Conservation (phyloP, 2,888 invertebrate species). For the Limnephilus rhombicus region DNA sequence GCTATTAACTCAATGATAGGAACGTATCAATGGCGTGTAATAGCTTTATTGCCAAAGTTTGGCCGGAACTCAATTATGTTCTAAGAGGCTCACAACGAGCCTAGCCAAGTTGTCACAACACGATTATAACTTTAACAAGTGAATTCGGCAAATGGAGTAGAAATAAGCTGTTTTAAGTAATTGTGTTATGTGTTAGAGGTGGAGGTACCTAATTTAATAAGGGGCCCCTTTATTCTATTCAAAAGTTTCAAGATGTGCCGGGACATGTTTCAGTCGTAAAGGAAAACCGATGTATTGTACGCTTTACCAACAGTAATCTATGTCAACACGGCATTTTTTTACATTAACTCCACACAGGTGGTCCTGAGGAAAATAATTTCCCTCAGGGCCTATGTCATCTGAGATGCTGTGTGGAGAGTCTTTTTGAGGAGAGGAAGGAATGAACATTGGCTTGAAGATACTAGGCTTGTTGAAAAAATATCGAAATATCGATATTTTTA, state of each 20-base stretch:
- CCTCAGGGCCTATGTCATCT: too few relatives aligned
- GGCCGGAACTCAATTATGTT: conserved; percentile 46
- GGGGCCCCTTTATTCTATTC: neutral
- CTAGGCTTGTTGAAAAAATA: too few relatives aligned
- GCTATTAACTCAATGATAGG: too few relatives aligned
- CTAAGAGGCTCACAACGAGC: conserved; percentile 37
- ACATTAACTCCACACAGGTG: too few relatives aligned
- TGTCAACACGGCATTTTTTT: neutral
- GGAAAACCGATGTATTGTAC: neutral
- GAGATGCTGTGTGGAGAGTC: too few relatives aligned
- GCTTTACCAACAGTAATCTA: neutral
- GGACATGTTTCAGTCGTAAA: neutral
- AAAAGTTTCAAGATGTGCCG: neutral
- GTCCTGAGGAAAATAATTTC: too few relatives aligned
- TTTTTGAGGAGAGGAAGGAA: too few relatives aligned
- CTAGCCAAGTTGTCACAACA: conserved; percentile 45
- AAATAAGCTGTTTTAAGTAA: neutral
- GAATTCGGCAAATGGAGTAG: neutral
- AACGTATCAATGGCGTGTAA: neutral
- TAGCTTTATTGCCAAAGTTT: conserved; percentile 20
- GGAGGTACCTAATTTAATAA: neutral
- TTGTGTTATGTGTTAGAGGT: neutral
- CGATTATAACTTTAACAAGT: conserved; percentile 39
- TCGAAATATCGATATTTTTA: too few relatives aligned
- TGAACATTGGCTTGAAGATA: too few relatives aligned